Evolutionary conservation across 2,888 invertebrate species (phyloP), one percentile per base, ranked within the genome.

Genomic region (Drosophila limbata): DNA sequence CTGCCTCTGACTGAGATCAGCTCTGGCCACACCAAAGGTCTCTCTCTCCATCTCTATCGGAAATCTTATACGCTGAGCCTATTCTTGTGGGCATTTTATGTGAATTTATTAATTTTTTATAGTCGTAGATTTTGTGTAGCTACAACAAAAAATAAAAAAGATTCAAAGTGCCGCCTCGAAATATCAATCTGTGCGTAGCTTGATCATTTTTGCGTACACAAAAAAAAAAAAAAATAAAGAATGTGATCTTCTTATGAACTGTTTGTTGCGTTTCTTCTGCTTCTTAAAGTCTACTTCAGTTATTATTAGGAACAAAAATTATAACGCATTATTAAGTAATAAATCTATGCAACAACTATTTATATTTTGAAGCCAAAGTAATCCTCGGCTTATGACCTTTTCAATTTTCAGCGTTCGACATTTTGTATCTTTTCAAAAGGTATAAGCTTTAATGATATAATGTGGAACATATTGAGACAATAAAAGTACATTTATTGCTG

Each of bases 21-120:
- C 48, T 42, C 31, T 15, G 42, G 45, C n/a, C 44, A 65, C 45
- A 61, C 40, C 50, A 17, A 10, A 19, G 11, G 50, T 31, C 50
- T 50, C 39, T 39, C n/a, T 17, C 42, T 56, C 25, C 44, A 33
- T 50, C 35, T 15, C 35, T 37, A 77, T 88, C 78, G 84, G 71
- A 84, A 78, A 85, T 84, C 77, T 81, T 81, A 70, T 74, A 60
- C 37, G 67, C 68, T 79, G 50, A 77, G 86, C 85, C 69, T 73
- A 82, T 69, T 69, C 67, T 81, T 35, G 59, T 64, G 50, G 66
- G 39, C 68, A 31, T 74, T 84, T 73, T 61, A 77, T 85, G 75
- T 77, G 86, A 84, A 88, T 84, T 88, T 88, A 85, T 84, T 84
- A 80, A 88, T 85, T 73, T 85, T 78, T 76, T 84, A 85, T 83